These are phyloP conservation scores for Eupithecia subfuscata DNA, from an alignment of 2,888 invertebrate genomes.

Conservation along the genomic window DNA sequence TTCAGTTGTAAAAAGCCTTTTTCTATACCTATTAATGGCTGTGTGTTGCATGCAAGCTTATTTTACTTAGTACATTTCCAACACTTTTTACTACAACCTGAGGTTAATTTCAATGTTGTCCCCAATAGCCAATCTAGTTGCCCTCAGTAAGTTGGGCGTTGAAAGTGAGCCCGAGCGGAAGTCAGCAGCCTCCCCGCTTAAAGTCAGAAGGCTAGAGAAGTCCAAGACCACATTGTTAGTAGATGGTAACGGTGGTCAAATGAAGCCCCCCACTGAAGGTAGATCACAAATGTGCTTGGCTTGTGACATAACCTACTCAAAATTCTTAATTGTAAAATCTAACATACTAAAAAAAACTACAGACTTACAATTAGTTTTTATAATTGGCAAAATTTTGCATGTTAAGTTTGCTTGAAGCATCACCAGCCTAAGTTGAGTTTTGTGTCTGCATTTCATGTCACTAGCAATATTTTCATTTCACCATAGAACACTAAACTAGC, in stretches of 20 bases:
- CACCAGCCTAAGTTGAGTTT: conserved; percentile 16
- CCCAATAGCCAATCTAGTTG: conserved; percentile 80
- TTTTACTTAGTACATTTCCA: conserved; percentile 52
- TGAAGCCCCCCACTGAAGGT: conserved; percentile 79
- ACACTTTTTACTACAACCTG: conserved; percentile 41
- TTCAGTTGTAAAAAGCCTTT: conserved; percentile 41
- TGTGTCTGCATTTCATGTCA: conserved; percentile 13
- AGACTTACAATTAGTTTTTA: conserved; percentile 57
- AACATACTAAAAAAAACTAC: conserved; percentile 49
- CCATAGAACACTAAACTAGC: background rate
- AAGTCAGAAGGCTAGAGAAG: conserved; percentile 78
- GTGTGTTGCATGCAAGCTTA: conserved; percentile 76
- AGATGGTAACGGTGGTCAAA: conserved; percentile 79
- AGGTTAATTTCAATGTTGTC: conserved; percentile 54
- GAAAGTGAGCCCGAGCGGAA: conserved; percentile 75
- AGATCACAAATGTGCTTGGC: conserved; percentile 74
- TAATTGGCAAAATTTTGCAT: conserved; percentile 70
- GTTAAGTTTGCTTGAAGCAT: conserved; percentile 55
- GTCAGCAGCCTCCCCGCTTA: conserved; percentile 76
- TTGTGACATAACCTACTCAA: conserved; percentile 79
- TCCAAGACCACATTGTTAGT: conserved; percentile 81
- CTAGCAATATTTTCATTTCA: background rate
- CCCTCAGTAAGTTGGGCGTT: conserved; percentile 82
- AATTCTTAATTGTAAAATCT: conserved; percentile 51
- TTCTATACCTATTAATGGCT: conserved; percentile 62